A percentile compares a stretch with the other conserved stretches of the same genome.
These are phyloP conservation scores for Drosophila mercatorum DNA, from an alignment of 2,888 invertebrate genomes.

Conservation along the genomic window DNA sequence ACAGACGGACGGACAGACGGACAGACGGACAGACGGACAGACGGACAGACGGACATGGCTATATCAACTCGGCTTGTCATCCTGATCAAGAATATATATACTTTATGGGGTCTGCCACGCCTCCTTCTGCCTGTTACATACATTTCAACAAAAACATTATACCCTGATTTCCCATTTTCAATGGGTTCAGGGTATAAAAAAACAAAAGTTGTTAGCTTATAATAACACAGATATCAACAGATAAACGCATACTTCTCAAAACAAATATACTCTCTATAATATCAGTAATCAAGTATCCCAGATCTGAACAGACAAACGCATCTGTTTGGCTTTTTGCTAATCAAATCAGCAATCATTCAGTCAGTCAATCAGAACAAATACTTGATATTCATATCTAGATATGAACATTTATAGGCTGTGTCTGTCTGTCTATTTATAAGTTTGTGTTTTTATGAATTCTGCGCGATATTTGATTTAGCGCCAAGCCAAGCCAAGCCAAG, in stretches of 20 bases:
- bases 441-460: constrained; percentile 16
- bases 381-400: constrained; percentile 1
- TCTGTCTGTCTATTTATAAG: constrained; percentile 21
- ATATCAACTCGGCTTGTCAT: too few species aligned
- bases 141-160: too few species aligned
- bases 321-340: not conserved
- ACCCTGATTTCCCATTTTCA: too few species aligned
- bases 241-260: not conserved
- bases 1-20: too few species aligned
- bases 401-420: not conserved
- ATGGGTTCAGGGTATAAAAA: too few species aligned
- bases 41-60: too few species aligned
- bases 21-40: too few species aligned
- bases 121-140: too few species aligned
- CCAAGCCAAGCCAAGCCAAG: constrained; percentile 5
- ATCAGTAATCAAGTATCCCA: not conserved
- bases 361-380: constrained; percentile 5
- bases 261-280: not conserved
- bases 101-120: too few species aligned
- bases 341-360: constrained; percentile 7
- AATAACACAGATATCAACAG: too few species aligned
- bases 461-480: constrained; percentile 1
- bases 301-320: not conserved
- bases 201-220: too few species aligned
- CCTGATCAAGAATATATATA: too few species aligned